Conservation (phyloP, 2,797 vertebrate species). For the Rhadinocentrus ornatus region DNA sequence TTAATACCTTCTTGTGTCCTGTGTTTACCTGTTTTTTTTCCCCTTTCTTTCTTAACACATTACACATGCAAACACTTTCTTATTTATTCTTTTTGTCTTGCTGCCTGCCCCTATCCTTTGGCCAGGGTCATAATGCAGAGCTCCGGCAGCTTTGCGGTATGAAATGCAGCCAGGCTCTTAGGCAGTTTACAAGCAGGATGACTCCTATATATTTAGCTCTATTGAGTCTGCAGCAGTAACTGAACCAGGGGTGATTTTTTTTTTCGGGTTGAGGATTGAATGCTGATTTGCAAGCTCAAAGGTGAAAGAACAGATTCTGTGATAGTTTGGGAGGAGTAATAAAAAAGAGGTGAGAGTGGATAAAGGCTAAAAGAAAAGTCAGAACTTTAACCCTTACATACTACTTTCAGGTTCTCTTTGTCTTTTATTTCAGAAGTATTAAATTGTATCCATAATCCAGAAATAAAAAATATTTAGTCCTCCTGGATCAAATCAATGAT, state of each 20-base stretch:
- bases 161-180: slow-evolving; percentile 50
- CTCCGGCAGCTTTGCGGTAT: slow-evolving; percentile 55
- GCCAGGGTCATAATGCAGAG: slow-evolving; percentile 53
- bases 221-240: slow-evolving; percentile 41
- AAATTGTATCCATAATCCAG: background rate
- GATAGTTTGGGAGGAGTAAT: slow-evolving; percentile 23
- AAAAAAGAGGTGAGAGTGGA: slow-evolving; percentile 32
- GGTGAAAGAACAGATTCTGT: slow-evolving; percentile 31
- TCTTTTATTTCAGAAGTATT: background rate
- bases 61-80: slow-evolving; percentile 13
- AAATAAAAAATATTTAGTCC: background rate
- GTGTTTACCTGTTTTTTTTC: slow-evolving; percentile 2
- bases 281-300: slow-evolving; percentile 55
- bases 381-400: background rate
- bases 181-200: slow-evolving; percentile 57
- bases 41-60: background rate
- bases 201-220: slow-evolving; percentile 76
- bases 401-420: background rate
- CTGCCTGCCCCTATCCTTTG: slow-evolving; percentile 44
- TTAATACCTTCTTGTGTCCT: slow-evolving; percentile 6
- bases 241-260: slow-evolving; percentile 36
- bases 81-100: slow-evolving; percentile 30
- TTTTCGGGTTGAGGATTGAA: slow-evolving; percentile 41
- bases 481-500: slow-evolving; percentile 19
- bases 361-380: background rate